Base-by-base conservation (phyloP, 2,113 vertebrate species). In the Pardalotus punctatus region DNA sequence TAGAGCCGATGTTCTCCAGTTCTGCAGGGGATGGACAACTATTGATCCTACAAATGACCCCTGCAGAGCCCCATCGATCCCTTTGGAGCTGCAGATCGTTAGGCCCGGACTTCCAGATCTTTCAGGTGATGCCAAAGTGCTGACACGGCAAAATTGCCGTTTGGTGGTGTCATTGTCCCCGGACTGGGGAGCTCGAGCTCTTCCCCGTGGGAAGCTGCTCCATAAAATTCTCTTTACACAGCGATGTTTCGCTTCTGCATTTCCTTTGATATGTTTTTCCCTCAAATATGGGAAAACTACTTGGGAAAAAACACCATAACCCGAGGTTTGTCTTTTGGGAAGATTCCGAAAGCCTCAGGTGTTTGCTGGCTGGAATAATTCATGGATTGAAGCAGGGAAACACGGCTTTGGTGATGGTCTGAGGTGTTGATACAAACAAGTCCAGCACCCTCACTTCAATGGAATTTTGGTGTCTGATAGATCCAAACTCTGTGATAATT, bases 41-140 rank as follows among this genome's bases (percentile, higher is more conserved):
- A 98, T 98, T 29, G 97, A 98, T 98, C 97, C 94, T 86, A 81
- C 97, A 97, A 97, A 96, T 81, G 95, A 97, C 95, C 64, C 36
- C 93, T 90, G 78, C 93, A 95, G 95, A 83, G 96, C 96, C 40
- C 81, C 94, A 97, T 98, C 76, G 95, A 97, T 98, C 88, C 91
- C 67, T 96, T 60, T 77, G 97, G 97, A 97, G 97, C 90, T 73
- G 96, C 4, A 1, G 83, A 91, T 95, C 97, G 81, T 98, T 98
- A 97, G 70, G 91, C 79, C 57, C 86, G 64, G 40, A 96, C 92
- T 95, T 96, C 87, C 84, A 94, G 93, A 93, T 78, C 92, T 97
- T 91, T 60, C 90, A 92, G 86, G 90, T 51, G 72, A n/a, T 93
- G 96, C 97, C 93, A 97, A 97, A 96, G 96, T 93, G 95, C 97